A percentile compares a stretch with the other conserved stretches of the same genome.
Evolutionary conservation across 2,888 invertebrate genomes (phyloP).

Genomic region (Xestia rhomboidea): DNA sequence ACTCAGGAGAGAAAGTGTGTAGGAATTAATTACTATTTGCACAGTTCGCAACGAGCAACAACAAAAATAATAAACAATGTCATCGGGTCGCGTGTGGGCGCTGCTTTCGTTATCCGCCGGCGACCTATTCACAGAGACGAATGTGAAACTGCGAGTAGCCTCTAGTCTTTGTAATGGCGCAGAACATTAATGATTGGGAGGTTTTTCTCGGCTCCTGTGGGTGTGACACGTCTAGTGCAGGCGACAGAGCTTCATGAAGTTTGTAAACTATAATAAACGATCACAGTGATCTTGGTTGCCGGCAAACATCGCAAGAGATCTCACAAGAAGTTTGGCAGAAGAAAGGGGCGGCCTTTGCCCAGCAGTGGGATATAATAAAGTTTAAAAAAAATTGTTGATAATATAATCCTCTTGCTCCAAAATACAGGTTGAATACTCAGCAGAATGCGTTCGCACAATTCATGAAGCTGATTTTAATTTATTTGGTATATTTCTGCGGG

Average conservation of each 20-base stretch:
- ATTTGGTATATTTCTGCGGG: not conserved
- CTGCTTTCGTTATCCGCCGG: slow-evolving; percentile 63
- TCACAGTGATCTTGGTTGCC: not conserved
- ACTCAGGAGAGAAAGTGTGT: slow-evolving; percentile 82
- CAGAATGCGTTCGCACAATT: not conserved
- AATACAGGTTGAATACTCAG: not conserved
- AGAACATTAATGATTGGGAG: not conserved
- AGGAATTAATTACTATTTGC: slow-evolving; percentile 86
- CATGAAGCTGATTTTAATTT: not conserved
- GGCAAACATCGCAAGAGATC: not conserved
- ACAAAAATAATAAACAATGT: slow-evolving; percentile 85
- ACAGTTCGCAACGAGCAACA: slow-evolving; percentile 76
- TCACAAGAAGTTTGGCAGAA: not conserved
- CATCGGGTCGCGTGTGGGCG: slow-evolving; percentile 82
- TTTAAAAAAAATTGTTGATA: not conserved
- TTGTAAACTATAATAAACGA: not conserved
- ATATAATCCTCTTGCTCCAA: not conserved
- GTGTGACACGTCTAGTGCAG: not conserved
- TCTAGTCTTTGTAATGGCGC: slow-evolving; percentile 10
- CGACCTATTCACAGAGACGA: slow-evolving; percentile 44
- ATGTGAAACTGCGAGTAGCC: slow-evolving; percentile 20
- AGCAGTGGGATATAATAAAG: not conserved
- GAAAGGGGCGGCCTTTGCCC: not conserved
- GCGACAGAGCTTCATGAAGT: not conserved
- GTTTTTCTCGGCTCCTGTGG: not conserved